Percentiles rank a stretch among this genome's conserved stretches.
Evolutionary conservation across 2,888 invertebrate species (phyloP).

Genomic region (Thyatira batis): DNA sequence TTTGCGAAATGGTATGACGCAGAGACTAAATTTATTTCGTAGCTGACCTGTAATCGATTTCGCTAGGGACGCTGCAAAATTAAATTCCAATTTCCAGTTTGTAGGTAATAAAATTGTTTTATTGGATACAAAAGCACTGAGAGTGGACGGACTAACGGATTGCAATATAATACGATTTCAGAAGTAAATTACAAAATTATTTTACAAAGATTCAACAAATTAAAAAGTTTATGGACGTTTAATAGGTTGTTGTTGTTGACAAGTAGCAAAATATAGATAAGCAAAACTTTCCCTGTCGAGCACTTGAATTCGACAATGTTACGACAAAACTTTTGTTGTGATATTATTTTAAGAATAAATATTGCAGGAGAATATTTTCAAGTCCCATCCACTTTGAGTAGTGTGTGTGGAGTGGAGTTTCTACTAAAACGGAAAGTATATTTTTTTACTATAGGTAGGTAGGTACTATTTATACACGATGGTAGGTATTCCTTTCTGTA

Average conservation of each 20-base stretch:
- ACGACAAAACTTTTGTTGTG: conserved; percentile 45
- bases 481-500: too few species aligned
- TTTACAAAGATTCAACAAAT: neutral
- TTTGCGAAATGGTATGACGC: conserved; percentile 30
- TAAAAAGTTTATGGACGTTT: conserved; percentile 14
- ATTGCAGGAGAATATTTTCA: conserved; percentile 8
- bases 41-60: conserved; percentile 36
- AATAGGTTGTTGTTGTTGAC: conserved; percentile 28
- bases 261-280: conserved; percentile 43
- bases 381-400: neutral
- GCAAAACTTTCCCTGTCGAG: conserved; percentile 33
- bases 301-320: conserved; percentile 48
- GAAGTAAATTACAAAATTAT: neutral
- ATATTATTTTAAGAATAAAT: conserved; percentile 31
- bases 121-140: neutral
- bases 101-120: conserved; percentile 3
- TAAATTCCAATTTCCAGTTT: conserved; percentile 32
- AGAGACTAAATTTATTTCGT: conserved; percentile 35
- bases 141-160: neutral
- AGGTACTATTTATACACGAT: too few species aligned
- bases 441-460: too few species aligned
- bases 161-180: neutral
- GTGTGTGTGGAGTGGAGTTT: too few species aligned
- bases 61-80: conserved; percentile 30
- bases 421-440: too few species aligned